phyloP scores from a whole-genome alignment of 2,797 vertebrate genomes.

The Argentina silus region DNA sequence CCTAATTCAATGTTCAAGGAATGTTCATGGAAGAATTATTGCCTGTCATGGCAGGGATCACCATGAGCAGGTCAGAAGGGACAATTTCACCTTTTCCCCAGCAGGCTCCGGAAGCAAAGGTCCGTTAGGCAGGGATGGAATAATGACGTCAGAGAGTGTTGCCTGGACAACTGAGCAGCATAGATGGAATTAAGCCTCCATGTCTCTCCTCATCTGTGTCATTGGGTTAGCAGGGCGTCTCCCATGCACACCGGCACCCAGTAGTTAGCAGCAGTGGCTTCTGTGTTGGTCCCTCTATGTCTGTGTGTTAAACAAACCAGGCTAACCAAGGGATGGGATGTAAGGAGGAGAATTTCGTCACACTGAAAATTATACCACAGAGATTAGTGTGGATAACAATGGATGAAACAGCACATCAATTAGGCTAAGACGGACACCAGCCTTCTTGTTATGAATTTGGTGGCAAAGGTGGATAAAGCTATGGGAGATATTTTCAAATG shows the following conservation, averaged over 20 bases:
- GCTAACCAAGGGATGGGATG: not conserved
- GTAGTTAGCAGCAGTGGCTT: not conserved
- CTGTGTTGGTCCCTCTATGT: not conserved
- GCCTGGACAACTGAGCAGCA: slow-evolving; percentile 24
- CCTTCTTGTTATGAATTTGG: too few species aligned
- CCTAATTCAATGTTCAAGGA: not conserved
- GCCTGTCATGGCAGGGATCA: not conserved
- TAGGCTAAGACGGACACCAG: too few species aligned
- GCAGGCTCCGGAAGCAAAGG: slow-evolving; percentile 1
- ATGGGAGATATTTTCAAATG: not conserved
- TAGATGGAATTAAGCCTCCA: slow-evolving; percentile 26
- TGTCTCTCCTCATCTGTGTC: not conserved
- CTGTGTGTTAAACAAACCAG: not conserved
- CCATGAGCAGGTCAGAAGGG: not conserved
- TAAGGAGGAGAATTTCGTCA: not conserved
- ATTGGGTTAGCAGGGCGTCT: slow-evolving; percentile 14
- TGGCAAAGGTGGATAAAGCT: too few species aligned
- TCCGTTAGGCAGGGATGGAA: slow-evolving; percentile 6
- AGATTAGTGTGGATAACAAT: not conserved
- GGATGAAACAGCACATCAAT: too few species aligned
- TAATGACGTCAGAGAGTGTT: slow-evolving; percentile 35
- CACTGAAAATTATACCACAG: not conserved
- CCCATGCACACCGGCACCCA: not conserved
- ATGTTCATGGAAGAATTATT: not conserved
- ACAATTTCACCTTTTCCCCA: not conserved